Evolutionary conservation across 2,797 vertebrate species (phyloP).

Genomic region (Anableps anableps): DNA sequence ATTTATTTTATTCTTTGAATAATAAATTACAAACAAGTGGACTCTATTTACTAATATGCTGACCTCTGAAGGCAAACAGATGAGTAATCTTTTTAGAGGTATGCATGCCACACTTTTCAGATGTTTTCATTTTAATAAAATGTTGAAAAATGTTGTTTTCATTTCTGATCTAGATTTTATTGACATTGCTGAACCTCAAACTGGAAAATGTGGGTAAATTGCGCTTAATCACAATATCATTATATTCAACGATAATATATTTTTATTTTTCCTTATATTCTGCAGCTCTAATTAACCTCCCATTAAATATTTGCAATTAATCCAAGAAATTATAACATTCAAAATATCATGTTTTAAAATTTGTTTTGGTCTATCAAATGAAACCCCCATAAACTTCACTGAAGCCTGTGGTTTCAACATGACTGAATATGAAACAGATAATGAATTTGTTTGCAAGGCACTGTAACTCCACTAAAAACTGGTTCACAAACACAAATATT

Average conservation of each 20-base stretch:
- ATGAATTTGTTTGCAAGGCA: neutral
- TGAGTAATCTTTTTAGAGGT: neutral
- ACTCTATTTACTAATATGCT: too few relatives aligned
- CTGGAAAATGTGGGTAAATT: neutral
- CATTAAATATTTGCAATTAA: neutral
- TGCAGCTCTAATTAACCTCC: neutral
- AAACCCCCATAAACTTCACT: neutral
- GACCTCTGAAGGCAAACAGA: neutral
- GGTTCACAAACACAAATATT: conserved; percentile 3
- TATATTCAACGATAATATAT: neutral
- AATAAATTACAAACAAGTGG: too few relatives aligned
- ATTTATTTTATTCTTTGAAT: neutral
- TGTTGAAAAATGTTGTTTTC: too few relatives aligned
- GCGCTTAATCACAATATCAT: neutral
- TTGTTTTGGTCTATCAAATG: neutral
- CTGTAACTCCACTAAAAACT: neutral
- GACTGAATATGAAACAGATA: neutral
- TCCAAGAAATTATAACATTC: neutral
- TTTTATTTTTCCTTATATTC: neutral
- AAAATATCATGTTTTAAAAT: neutral
- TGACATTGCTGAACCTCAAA: too few relatives aligned
- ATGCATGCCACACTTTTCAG: neutral
- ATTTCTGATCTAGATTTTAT: too few relatives aligned
- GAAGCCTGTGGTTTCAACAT: neutral
- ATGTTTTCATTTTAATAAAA: neutral